phyloP scores from a whole-genome alignment of 2,797 vertebrate species.

The Ctenopoma kingsleyae region DNA sequence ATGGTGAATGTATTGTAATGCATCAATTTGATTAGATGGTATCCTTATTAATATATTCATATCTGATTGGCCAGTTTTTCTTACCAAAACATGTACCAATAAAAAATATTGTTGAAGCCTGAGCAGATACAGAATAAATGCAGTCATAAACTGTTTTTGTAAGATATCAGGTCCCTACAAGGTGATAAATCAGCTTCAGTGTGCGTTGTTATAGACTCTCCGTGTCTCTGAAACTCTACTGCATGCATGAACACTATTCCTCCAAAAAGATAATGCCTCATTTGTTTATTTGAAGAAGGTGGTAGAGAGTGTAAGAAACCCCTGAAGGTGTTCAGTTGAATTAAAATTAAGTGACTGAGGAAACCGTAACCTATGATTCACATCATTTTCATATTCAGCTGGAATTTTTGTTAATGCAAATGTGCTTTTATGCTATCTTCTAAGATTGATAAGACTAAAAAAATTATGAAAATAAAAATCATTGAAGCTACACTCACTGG shows the following conservation, averaged over 20 bases:
- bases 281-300: neutral
- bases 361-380: too few species aligned
- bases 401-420: too few species aligned
- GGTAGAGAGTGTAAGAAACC: neutral
- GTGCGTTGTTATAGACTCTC: neutral
- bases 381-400: too few species aligned
- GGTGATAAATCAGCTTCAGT: neutral
- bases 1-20: neutral
- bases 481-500: too few species aligned
- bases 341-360: too few species aligned
- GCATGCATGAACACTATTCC: neutral
- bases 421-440: too few species aligned
- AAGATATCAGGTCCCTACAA: neutral
- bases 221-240: neutral
- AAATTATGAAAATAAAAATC: too few species aligned
- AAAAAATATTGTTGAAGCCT: too few species aligned
- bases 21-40: conserved; percentile 14
- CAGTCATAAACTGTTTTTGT: neutral
- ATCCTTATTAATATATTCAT: conserved; percentile 11
- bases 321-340: too few species aligned
- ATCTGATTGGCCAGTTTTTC: neutral
- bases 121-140: neutral
- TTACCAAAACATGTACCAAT: too few species aligned
- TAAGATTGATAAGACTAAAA: too few species aligned
- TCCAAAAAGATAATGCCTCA: neutral